Evolutionary conservation across 2,888 invertebrate species (phyloP), one percentile per base, ranked within the genome.

Genomic region (Marasmarcha lunaedactyla): DNA sequence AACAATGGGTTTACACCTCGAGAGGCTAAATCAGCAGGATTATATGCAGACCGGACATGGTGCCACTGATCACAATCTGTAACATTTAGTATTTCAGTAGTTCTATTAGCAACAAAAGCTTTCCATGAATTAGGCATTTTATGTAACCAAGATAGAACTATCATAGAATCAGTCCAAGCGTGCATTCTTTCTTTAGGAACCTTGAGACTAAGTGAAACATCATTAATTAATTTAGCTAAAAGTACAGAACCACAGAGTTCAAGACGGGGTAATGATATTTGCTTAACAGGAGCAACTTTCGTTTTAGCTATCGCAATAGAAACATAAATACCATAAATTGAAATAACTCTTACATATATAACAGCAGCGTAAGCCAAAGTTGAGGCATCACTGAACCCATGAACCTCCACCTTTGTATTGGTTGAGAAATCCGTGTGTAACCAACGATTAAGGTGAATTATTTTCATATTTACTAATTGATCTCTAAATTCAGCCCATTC

Each of bases 161-260:
- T 30, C n/a, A 10, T 10, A 4, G 30, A 4, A 30, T 30, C 30
- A 3, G 30, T 30, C 30, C 30, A 30, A 11, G 30, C 30, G 10
- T 30, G n/a, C 2, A 10, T 30, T 3, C 10, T 10, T 30, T 30
- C 6, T 3, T 6, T n/a, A 11, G 10, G 10, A 4, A 30, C 4
- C 3, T 4, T 6, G 3, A 30, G n/a, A 30, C 6, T 10, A 6
- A 7, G 10, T 11, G 3, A 7, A 10, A 30, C 12, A 4, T n/a
- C 6, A 4, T 30, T 4, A 6, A 30, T 4, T 30, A 30, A 10
- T 10, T 10, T 30, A 6, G 30, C 30, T 30, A 30, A 30, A 2
- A 38, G 12, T 15, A n/a, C 12, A 10, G 35, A 33, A 25, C 12
- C 36, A 15, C 20, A 34, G 12, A 39, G 26, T 34, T 39, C 34